Base-by-base conservation (phyloP, 2,888 invertebrate species). In the Polietes domitor region DNA sequence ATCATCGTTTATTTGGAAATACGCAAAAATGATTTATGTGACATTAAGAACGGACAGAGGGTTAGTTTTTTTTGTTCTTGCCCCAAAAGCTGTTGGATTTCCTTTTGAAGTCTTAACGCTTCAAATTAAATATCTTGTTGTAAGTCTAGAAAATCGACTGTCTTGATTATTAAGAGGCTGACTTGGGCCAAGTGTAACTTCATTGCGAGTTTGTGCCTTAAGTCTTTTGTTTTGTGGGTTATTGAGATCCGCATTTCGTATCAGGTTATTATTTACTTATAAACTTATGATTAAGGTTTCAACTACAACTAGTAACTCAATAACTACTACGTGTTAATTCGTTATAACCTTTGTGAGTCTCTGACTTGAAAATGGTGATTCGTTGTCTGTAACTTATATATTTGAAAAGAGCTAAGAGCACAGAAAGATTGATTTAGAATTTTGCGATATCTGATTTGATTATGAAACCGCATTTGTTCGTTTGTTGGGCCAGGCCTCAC, bases 11-110 rank as follows among this genome's bases (percentile, higher is more conserved):
- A 37, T 75, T 65, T 68, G 19, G 37, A 15, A 68, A 76, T 53
- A 76, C 53, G 41, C 65, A 76, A 58, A 19, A 58, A 55, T 41
- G 41, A 61, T 58, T 61, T 43, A 73, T 24, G 17, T 58, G 17
- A n/a, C 12, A 37, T 72, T 72, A 41, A 21, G 53, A 21, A 41
- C 21, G 9, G 19, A 47, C 10, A 47, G 5, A 3, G 47, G 47
- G 47, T 32, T 32, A 32, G 32, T 32, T 32, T 32, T 32, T 32
- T 32, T 9, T 6, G 9, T 6, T 32, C 9, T 32, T 6, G 32
- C 9, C 3, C 5, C 5, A 47, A 47, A 55, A 55, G 24, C 21
- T 24, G 55, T 55, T 24, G 17, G 24, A 26, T 58, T 58, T 19
- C 26, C 26, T 26, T 21, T 1, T 41, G 41, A 41, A 21, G 21